These are phyloP conservation scores for Pseudochirops corinnae DNA, from an alignment of 2,797 vertebrate genomes.

Conservation along the genomic window DNA sequence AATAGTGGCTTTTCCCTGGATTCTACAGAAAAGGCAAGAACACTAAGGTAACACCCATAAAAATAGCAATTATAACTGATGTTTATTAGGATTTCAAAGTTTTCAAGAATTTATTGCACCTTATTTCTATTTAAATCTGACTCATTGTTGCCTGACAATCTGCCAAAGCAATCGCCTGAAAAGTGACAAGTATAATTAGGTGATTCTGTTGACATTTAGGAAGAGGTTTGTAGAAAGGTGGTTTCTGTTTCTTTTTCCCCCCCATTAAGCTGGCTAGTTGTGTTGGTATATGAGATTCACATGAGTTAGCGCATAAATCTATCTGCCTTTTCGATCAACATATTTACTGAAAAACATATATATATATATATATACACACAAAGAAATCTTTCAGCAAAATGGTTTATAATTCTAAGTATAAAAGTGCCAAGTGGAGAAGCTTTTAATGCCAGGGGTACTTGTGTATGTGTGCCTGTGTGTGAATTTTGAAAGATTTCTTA, in stretches of 20 bases:
- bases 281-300: neutral
- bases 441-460: neutral
- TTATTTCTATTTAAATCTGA: neutral
- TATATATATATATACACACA: neutral
- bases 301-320: neutral
- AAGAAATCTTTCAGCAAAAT: neutral
- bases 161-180: neutral
- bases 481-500: neutral
- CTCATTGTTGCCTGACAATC: neutral
- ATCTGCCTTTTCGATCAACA: neutral
- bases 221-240: neutral
- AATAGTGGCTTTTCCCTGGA: neutral
- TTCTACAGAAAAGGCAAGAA: neutral
- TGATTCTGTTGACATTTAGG: neutral
- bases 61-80: neutral
- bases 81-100: neutral
- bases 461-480: neutral
- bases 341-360: neutral
- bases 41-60: neutral
- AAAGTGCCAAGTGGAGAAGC: neutral
- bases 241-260: neutral
- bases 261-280: neutral
- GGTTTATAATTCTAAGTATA: neutral
- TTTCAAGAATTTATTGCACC: neutral
- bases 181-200: neutral